These are phyloP conservation scores for Sula dactylatra DNA, from an alignment of 2,113 vertebrate genomes.

Conservation along the genomic window DNA sequence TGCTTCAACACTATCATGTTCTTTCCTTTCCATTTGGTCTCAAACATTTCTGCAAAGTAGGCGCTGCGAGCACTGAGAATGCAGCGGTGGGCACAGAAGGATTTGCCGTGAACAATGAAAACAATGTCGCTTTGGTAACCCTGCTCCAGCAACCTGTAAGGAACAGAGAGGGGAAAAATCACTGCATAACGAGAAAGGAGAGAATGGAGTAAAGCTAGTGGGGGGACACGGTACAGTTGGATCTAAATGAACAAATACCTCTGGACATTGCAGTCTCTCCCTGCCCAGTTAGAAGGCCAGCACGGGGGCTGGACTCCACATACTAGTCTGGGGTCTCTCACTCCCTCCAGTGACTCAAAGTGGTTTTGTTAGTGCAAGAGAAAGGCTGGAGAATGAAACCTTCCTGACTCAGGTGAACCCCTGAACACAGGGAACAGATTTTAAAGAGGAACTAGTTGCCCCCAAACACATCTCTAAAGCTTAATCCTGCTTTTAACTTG, in stretches of 20 bases:
- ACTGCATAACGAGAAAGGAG: not conserved
- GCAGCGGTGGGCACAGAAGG: conserved; percentile 87
- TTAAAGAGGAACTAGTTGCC: not conserved
- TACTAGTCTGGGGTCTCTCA: not conserved
- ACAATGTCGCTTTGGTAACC: conserved; percentile 87
- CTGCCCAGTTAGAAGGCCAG: not conserved
- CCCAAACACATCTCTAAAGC: not conserved
- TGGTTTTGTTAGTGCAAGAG: not conserved
- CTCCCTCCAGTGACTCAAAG: not conserved
- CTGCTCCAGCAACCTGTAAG: conserved; percentile 88
- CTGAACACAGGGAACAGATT: not conserved
- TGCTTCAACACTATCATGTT: conserved; percentile 89
- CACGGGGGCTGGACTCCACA: not conserved
- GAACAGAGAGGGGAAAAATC: not conserved
- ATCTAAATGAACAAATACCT: not conserved
- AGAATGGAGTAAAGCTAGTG: not conserved
- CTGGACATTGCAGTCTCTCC: not conserved
- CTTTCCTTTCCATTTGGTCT: conserved; percentile 93
- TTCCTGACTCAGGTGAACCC: not conserved
- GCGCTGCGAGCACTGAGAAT: conserved; percentile 87
- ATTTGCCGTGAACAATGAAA: conserved; percentile 90
- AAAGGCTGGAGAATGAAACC: not conserved
- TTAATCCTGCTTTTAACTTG: not conserved
- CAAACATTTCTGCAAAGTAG: conserved; percentile 95
- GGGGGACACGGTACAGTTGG: not conserved